Conservation (phyloP, 2,888 invertebrate genomes). For the Seira ritae region DNA sequence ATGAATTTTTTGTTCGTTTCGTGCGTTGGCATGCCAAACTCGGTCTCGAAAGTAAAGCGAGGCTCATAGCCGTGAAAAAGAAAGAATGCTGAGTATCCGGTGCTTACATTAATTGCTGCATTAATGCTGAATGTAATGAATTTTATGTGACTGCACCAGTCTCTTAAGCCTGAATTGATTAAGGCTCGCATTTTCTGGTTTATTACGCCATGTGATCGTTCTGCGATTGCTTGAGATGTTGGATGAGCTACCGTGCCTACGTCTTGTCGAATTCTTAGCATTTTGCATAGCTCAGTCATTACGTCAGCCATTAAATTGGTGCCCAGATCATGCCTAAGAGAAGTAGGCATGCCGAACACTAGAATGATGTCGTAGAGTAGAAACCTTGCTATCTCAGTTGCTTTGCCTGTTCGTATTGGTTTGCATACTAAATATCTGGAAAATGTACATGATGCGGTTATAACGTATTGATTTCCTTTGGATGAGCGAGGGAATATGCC, state of each 20-base stretch:
- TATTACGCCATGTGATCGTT: slow-evolving; percentile 9
- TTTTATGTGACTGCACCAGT: background rate
- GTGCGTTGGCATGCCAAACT: background rate
- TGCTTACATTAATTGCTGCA: background rate
- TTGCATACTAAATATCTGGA: background rate
- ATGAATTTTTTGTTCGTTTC: background rate
- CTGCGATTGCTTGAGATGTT: background rate
- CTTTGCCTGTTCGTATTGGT: background rate
- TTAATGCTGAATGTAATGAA: background rate
- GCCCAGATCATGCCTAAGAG: background rate
- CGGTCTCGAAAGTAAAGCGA: background rate
- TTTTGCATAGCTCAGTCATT: background rate
- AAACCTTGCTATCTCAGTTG: slow-evolving; percentile 18
- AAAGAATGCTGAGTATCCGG: background rate
- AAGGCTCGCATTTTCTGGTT: background rate
- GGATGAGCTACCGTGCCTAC: background rate
- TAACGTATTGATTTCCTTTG: background rate
- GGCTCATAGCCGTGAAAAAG: slow-evolving; percentile 14
- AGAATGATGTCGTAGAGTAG: background rate
- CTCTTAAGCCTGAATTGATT: background rate
- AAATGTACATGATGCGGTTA: background rate
- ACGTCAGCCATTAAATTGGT: background rate
- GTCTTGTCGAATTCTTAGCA: background rate
- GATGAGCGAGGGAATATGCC: background rate
- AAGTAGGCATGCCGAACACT: background rate